Percentiles rank a stretch among this genome's conserved stretches.
Conservation (phyloP, 2,113 vertebrate genomes). For the Eretmochelys imbricata region DNA sequence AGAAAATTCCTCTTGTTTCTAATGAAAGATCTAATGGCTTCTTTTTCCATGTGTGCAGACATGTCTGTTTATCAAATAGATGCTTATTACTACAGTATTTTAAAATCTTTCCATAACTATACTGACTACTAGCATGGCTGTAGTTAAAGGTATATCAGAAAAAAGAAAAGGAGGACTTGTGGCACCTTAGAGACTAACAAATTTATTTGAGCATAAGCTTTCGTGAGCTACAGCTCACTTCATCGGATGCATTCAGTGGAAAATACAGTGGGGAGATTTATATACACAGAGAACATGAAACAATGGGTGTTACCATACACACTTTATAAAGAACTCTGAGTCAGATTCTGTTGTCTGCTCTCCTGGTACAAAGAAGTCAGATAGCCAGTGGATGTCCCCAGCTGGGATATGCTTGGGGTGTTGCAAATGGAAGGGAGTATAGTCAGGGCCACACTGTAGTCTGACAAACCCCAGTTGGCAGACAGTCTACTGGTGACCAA, state of each 20-base stretch:
- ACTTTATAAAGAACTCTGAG: not conserved
- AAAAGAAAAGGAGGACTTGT: too few species aligned
- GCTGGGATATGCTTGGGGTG: slow-evolving; percentile 1
- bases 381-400: slow-evolving; percentile 35
- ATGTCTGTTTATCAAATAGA: not conserved
- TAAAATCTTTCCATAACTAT: not conserved
- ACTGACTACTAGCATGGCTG: not conserved
- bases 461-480: not conserved
- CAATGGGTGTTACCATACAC: too few species aligned
- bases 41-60: not conserved
- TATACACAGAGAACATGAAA: too few species aligned
- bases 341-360: slow-evolving; percentile 53
- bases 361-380: slow-evolving; percentile 33
- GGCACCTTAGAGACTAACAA: too few species aligned
- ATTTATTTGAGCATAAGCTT: too few species aligned
- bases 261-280: too few species aligned
- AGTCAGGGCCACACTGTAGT: not conserved
- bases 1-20: not conserved
- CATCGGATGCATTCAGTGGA: too few species aligned
- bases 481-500: not conserved
- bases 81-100: not conserved
- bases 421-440: not conserved
- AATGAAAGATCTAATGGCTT: not conserved
- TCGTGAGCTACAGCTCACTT: too few species aligned
- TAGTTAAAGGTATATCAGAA: not conserved